Conservation (phyloP, 2,888 invertebrate species). For the Megaustenia siamemsis region DNA sequence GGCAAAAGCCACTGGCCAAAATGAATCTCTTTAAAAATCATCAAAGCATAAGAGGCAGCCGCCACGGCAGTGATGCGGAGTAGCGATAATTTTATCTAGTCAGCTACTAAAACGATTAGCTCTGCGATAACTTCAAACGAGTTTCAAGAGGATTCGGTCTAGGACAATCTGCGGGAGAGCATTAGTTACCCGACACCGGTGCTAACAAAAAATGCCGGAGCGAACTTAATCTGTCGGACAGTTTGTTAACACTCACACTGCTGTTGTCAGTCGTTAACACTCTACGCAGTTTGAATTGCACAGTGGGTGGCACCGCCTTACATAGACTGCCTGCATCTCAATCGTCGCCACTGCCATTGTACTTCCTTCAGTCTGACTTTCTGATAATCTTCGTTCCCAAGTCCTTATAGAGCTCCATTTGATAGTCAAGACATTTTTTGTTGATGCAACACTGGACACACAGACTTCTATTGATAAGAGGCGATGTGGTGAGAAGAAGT, state of each 20-base stretch:
- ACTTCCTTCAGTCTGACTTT: slow-evolving; percentile 17
- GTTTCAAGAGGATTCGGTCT: slow-evolving; percentile 1
- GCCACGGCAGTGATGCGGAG: not conserved
- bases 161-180: slow-evolving; percentile 2
- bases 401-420: not conserved
- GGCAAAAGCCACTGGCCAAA: not conserved
- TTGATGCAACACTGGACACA: not conserved
- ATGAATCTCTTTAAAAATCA: slow-evolving; percentile 13
- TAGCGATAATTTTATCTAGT: slow-evolving; percentile 8
- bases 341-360: slow-evolving; percentile 6
- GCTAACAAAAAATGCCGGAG: slow-evolving; percentile 19
- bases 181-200: slow-evolving; percentile 22
- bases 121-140: not conserved
- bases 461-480: not conserved
- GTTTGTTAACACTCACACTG: slow-evolving; percentile 18
- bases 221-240: not conserved
- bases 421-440: not conserved
- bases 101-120: not conserved
- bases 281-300: slow-evolving; percentile 12
- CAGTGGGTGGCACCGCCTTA: slow-evolving; percentile 8
- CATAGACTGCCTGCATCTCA: not conserved
- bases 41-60: slow-evolving; percentile 19
- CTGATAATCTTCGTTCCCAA: not conserved
- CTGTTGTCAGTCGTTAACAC: slow-evolving; percentile 41
- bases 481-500: not conserved